Conservation (phyloP, 2,888 invertebrate genomes). For the Eupithecia dodoneata region DNA sequence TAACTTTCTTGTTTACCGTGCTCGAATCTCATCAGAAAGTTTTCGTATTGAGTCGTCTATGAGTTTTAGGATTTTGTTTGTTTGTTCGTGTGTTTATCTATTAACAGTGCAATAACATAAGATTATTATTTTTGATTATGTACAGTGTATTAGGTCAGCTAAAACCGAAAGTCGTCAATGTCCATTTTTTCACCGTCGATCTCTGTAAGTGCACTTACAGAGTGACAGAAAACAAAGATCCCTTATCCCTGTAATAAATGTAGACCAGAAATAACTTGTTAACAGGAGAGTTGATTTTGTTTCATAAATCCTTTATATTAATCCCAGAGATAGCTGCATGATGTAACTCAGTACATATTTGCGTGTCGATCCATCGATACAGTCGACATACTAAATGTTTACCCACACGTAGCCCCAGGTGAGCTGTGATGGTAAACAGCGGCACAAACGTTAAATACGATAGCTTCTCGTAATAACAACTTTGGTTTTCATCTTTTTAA, state of each 20-base stretch:
- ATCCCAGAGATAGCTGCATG: slow-evolving; percentile 14
- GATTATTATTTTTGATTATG: slow-evolving; percentile 12
- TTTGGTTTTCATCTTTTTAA: neutral
- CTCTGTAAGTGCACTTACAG: neutral
- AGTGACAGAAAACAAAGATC: no score
- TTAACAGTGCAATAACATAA: slow-evolving; percentile 20
- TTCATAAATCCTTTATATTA: neutral
- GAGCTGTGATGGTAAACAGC: slow-evolving; percentile 40
- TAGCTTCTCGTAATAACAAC: slow-evolving; percentile 5
- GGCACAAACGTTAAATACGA: slow-evolving; percentile 25
- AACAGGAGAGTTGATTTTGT: neutral
- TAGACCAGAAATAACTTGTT: neutral
- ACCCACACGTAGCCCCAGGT: slow-evolving; percentile 57
- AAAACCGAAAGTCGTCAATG: neutral
- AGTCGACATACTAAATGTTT: slow-evolving; percentile 75
- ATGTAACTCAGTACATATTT: slow-evolving; percentile 47
- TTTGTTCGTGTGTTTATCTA: slow-evolving; percentile 28
- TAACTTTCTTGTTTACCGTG: slow-evolving; percentile 47
- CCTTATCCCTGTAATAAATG: neutral
- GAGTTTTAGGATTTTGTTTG: slow-evolving; percentile 22
- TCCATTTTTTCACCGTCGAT: neutral
- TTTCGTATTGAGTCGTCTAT: slow-evolving; percentile 42
- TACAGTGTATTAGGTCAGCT: neutral
- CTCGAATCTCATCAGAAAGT: slow-evolving; percentile 46
- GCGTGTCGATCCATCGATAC: slow-evolving; percentile 49